Base-by-base conservation (phyloP, 2,888 invertebrate species). In the Endotricha flammealis region DNA sequence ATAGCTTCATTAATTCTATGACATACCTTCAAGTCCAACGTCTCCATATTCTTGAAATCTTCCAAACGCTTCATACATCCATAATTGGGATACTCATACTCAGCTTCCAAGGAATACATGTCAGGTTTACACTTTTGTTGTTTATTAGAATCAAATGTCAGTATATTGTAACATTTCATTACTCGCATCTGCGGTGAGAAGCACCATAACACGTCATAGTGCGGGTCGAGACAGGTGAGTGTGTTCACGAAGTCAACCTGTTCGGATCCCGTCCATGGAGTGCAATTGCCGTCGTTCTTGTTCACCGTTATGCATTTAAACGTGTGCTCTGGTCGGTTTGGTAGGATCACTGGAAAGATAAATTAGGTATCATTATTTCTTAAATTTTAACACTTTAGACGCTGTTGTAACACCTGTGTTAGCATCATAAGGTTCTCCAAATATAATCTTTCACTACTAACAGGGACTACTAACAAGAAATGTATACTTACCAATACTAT, bases 131-230 rank as follows among this genome's bases (percentile, higher is more conserved):
- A 86, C n/a, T 75, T 60, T 27, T 78, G 80, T 1, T 78, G 54
- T 44, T 79, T 79, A 39, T 81, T 78, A 1, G 88, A 90, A 64
- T 96, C 95, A 33, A 93, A 92, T 0, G 93, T 92, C 31, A 96
- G 88, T 3, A 96, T 92, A 71, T 96, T 97, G 76, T 93, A 95
- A 60, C 95, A 95, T 38, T 89, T 89, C 53, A 96, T 87, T 20
- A 89, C 68, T 30, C 82, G 75, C 69, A 74, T 91, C 14, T 89
- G 81, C 0, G 92, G 91, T 66, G 93, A 91, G 54, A 92, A 98
- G 53, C 95, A 94, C 98, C 98, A 99, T 1, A 99, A 85, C 0
- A 97, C 93, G 75, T 98, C 96, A 75, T 97, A 97, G 34, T 94
- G 88, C 0, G 97, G 96, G 82, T 99, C 99, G 55, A 98, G 87